Conservation (phyloP, 2,113 vertebrate genomes). For the Dicrurus megarhynchus region DNA sequence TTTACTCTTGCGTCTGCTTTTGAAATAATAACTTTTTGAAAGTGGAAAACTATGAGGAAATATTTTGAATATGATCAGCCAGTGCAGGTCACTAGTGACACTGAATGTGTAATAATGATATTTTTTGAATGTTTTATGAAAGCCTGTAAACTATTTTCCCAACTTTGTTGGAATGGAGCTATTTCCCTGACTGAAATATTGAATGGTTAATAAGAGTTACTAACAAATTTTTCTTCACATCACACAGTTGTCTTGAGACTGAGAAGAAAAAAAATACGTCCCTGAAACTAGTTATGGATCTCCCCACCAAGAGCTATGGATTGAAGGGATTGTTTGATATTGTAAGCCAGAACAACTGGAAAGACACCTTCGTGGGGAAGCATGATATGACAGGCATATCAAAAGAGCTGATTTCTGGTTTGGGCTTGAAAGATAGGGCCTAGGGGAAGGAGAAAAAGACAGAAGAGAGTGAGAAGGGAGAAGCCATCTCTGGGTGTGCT, state of each 20-base stretch:
- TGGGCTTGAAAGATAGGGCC: background rate
- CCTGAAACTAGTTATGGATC: background rate
- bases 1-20: background rate
- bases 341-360: background rate
- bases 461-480: background rate
- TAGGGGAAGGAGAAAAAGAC: background rate
- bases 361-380: background rate
- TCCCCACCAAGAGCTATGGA: background rate
- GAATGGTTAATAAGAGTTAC: background rate
- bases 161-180: background rate
- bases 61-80: background rate
- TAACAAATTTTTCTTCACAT: background rate
- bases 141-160: background rate
- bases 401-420: background rate
- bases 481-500: background rate
- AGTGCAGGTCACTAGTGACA: background rate
- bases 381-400: background rate
- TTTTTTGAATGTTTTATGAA: background rate
- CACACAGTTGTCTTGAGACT: background rate
- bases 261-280: background rate
- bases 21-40: background rate
- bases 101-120: background rate
- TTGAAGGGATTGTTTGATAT: background rate
- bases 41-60: background rate
- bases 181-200: background rate